Conservation (phyloP, 2,113 vertebrate species). For the Megaceryle torquata region DNA sequence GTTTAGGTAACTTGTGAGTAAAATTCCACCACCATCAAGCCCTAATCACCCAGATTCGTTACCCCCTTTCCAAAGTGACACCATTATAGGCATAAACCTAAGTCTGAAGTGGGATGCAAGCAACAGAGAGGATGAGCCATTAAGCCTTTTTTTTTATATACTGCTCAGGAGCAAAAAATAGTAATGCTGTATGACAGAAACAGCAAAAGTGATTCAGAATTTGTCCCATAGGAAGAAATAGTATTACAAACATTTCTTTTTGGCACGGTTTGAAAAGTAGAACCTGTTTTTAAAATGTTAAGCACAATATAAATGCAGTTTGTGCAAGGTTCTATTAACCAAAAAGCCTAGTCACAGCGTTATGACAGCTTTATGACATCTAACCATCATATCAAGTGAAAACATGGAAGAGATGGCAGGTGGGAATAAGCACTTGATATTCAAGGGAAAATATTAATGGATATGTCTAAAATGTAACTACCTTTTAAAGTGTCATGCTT, state of each 20-base stretch:
- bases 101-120: not conserved
- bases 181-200: not conserved
- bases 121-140: not conserved
- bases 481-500: conserved; percentile 7
- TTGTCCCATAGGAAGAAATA: not conserved
- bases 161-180: not conserved
- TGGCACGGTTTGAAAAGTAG: not conserved
- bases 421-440: conserved; percentile 38
- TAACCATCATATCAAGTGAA: conserved; percentile 41
- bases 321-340: not conserved
- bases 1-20: not conserved
- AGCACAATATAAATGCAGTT: conserved; percentile 9
- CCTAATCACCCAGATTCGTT: not conserved
- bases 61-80: not conserved
- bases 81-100: not conserved
- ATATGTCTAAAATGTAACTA: conserved; percentile 43
- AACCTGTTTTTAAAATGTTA: not conserved
- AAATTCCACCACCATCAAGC: not conserved
- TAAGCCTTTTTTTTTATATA: not conserved
- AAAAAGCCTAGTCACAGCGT: conserved; percentile 49
- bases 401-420: conserved; percentile 33
- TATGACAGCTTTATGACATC: conserved; percentile 57
- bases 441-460: conserved; percentile 55
- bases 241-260: not conserved
- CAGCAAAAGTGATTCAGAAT: not conserved